A percentile compares a stretch with the other conserved stretches of the same genome.
Conservation (phyloP, 2,888 invertebrate species). For the Diarsia brunnea region DNA sequence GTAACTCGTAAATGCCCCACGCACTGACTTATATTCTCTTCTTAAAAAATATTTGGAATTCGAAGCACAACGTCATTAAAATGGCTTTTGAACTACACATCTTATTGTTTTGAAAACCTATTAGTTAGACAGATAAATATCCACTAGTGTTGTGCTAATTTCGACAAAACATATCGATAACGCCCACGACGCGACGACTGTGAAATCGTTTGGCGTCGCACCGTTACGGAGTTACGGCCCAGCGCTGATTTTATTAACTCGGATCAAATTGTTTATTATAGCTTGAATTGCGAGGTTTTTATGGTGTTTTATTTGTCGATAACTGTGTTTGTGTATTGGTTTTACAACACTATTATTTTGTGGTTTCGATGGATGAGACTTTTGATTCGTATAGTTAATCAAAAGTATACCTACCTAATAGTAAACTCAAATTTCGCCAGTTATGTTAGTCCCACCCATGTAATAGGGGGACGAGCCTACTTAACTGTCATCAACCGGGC, state of each 20-base stretch:
- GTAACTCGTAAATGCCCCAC: too few relatives aligned
- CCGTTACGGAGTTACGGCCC: conserved; percentile 42
- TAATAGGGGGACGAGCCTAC: too few relatives aligned
- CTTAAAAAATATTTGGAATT: too few relatives aligned
- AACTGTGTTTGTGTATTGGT: conserved; percentile 36
- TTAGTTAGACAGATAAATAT: neutral
- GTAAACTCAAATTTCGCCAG: too few relatives aligned
- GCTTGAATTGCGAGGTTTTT: conserved; percentile 37
- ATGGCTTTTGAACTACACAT: neutral
- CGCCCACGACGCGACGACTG: conserved; percentile 34
- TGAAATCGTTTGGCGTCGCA: conserved; percentile 61
- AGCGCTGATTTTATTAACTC: conserved; percentile 75
- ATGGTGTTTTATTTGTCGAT: conserved; percentile 43
- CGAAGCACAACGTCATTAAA: too few relatives aligned
- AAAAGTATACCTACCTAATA: too few relatives aligned
- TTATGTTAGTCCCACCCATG: too few relatives aligned
- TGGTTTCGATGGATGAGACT: neutral
- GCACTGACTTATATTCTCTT: too few relatives aligned
- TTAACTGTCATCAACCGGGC: too few relatives aligned
- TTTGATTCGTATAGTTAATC: too few relatives aligned
- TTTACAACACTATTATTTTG: conserved; percentile 15
- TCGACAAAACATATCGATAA: conserved; percentile 52
- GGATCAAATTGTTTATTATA: conserved; percentile 71
- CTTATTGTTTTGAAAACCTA: neutral
- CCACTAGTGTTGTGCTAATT: conserved; percentile 22